Evolutionary conservation across 30 jellyfish, hydroid and myxozoan genomes (phyloP).

Genomic region (Aurelia coerulea): DNA sequence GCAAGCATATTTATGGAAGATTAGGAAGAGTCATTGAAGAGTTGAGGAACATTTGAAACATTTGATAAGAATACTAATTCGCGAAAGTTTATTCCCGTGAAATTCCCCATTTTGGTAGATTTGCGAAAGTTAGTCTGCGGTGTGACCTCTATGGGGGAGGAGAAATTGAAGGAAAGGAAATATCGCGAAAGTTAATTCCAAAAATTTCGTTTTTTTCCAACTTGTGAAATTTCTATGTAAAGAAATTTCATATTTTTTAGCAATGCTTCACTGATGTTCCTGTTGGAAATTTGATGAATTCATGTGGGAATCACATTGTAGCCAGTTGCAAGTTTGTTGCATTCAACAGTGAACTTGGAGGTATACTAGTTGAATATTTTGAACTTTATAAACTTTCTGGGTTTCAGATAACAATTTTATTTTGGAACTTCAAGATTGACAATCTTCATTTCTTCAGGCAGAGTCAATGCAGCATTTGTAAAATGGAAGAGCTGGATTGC

Average conservation of each 20-base stretch:
- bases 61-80: too few species aligned
- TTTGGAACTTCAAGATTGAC: not conserved
- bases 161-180: too few species aligned
- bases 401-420: not conserved
- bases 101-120: too few species aligned
- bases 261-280: conserved; percentile 87
- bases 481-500: not conserved
- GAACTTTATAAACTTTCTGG: not conserved
- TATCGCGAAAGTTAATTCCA: too few species aligned
- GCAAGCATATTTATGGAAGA: too few species aligned
- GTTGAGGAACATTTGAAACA: too few species aligned
- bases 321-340: conserved; percentile 83
- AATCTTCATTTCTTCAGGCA: not conserved
- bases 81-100: too few species aligned
- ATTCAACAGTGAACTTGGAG: conserved; percentile 88
- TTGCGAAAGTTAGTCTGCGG: too few species aligned
- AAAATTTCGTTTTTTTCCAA: too few species aligned
- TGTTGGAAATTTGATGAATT: conserved; percentile 76
- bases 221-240: too few species aligned
- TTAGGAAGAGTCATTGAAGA: too few species aligned
- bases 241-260: conserved; percentile 7
- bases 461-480: not conserved
- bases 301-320: conserved; percentile 88
- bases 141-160: too few species aligned
- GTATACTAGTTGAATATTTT: conserved; percentile 20